Evolutionary conservation across 2,888 invertebrate species (phyloP).

Genomic region (Operophtera brumata): DNA sequence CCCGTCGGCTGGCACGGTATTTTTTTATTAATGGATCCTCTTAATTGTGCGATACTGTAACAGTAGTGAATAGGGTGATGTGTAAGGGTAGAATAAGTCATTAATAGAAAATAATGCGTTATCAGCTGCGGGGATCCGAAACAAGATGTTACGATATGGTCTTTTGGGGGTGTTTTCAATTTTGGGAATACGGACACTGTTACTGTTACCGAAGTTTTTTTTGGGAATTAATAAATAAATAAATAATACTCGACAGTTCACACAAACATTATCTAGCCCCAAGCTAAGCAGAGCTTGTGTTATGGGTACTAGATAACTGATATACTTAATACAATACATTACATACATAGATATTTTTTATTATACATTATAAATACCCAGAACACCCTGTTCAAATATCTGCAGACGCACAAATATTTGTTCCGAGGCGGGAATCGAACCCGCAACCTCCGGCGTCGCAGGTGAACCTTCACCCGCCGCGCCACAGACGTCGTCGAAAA

Average conservation of each 20-base stretch:
- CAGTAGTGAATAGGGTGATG: conserved; percentile 30
- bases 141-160: conserved; percentile 16
- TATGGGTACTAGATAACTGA: too few species aligned
- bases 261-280: too few species aligned
- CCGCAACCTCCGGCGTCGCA: not conserved
- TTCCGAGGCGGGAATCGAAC: not conserved
- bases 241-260: too few species aligned
- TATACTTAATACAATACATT: too few species aligned
- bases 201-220: not conserved
- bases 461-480: too few species aligned
- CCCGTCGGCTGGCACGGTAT: too few species aligned
- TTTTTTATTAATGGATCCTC: not conserved
- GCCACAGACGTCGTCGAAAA: too few species aligned
- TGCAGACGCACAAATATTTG: not conserved
- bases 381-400: not conserved
- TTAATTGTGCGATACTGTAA: conserved; percentile 5
- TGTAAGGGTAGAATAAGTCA: conserved; percentile 62
- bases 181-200: not conserved
- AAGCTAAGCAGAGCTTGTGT: too few species aligned
- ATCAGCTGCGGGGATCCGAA: conserved; percentile 60
- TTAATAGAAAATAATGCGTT: conserved; percentile 68
- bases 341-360: too few species aligned
- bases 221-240: too few species aligned
- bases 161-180: conserved; percentile 14
- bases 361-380: not conserved